phyloP scores from a whole-genome alignment of 2,888 invertebrate genomes.

The Drosophila acutilabella region DNA sequence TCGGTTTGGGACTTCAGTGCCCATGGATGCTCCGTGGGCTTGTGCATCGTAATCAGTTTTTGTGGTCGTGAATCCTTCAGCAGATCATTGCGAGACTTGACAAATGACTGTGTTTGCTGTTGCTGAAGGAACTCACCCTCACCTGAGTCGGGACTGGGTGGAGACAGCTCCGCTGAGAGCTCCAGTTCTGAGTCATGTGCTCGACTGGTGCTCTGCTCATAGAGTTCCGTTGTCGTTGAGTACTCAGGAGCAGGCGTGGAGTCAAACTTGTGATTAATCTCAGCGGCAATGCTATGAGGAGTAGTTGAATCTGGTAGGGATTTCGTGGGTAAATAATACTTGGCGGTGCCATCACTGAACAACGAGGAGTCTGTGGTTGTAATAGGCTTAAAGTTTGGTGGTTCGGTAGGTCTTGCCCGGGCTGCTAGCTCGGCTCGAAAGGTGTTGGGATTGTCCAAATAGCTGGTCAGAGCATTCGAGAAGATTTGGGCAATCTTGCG shows the following conservation, averaged over 20 bases:
- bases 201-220: conserved; percentile 86
- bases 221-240: conserved; percentile 81
- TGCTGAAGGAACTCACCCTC: conserved; percentile 88
- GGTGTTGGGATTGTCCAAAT: conserved; percentile 92
- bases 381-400: conserved; percentile 84
- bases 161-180: conserved; percentile 84
- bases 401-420: conserved; percentile 91
- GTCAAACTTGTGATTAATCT: conserved; percentile 78
- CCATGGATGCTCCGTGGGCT: conserved; percentile 85
- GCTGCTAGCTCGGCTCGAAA: conserved; percentile 91
- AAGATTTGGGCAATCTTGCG: conserved; percentile 93
- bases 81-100: conserved; percentile 86
- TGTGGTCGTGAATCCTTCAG: conserved; percentile 53
- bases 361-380: conserved; percentile 72
- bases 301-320: conserved; percentile 83
- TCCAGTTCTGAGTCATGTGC: conserved; percentile 82
- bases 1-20: conserved; percentile 87
- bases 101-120: conserved; percentile 90
- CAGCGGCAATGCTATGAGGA: conserved; percentile 88
- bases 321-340: conserved; percentile 82
- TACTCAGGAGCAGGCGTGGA: conserved; percentile 71
- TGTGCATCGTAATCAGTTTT: conserved; percentile 63
- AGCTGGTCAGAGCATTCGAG: conserved; percentile 92
- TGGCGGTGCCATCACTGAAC: conserved; percentile 78
- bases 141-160: conserved; percentile 84